Base-by-base conservation (phyloP, 92 coral and sea anemone species). In the Phenganax marumi region DNA sequence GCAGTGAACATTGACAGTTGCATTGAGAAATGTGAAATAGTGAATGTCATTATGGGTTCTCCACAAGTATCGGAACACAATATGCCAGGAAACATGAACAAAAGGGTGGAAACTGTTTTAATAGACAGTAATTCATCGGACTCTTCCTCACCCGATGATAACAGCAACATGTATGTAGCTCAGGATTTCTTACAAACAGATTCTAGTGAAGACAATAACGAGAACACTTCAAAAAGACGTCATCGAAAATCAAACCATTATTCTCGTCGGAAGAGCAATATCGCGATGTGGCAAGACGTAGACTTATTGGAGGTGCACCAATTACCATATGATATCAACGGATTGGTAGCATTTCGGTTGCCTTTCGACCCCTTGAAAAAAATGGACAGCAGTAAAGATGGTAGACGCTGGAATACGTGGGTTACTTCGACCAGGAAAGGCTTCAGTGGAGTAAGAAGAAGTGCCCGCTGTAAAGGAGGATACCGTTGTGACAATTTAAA, bases 191-290 rank as follows among this genome's bases (percentile, higher is more conserved):
- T 65, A 7, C 3, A 65, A 65, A 43, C 8, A 65, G 39, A 12
- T 65, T 65, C 72, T 6, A 65, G 23, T 65, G 13, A 3, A 13
- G 72, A 65, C 72, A 6, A 43, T 25, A 16, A 56, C 8, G 76
- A 71, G 52, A 6, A 3, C 3, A 71, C 8, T 8, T n/a, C n/a
- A n/a, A 71, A 54, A 71, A 71, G 76, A 71, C 54, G 12, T 39
- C 76, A 71, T 48, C 53, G 76, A 71, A 71, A 71, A 71, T 7
- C 76, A 33, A 71, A 71, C 11, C 19, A 71, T 24, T n/a, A 7
- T 71, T 71, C 76, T 39, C 55, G 76, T 7, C 76, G 76, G 55
- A 71, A 71, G n/a, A 33, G 6, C 55, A 48, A 71, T n/a, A 71
- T 71, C 3, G 10, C 54, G 21, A 14, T 71, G 52, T 71, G 76